Conservation (phyloP, 2,113 vertebrate species). For the Takifugu flavidus region DNA sequence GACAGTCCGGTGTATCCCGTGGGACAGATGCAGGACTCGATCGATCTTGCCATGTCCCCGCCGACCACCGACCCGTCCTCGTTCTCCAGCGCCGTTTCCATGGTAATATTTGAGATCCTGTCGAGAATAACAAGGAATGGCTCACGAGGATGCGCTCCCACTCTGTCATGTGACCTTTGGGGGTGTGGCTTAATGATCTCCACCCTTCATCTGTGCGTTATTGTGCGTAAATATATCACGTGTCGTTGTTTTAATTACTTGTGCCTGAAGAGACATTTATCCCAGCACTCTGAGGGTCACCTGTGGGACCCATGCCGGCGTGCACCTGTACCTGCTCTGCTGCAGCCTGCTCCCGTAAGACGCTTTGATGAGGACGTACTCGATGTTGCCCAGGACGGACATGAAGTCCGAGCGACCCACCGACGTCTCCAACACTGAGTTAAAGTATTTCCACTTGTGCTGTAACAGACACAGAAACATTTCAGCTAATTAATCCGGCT, state of each 20-base stretch:
- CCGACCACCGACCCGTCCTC: conserved; percentile 49
- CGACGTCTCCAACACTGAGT: conserved; percentile 83
- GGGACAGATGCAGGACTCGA: conserved; percentile 90
- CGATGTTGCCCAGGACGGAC: conserved; percentile 84
- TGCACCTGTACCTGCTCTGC: conserved; percentile 85
- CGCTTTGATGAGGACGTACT: conserved; percentile 90
- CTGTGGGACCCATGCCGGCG: background rate
- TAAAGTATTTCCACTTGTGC: conserved; percentile 92
- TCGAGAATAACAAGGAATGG: background rate
- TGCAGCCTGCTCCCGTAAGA: conserved; percentile 84
- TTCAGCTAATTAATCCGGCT: background rate
- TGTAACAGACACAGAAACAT: conserved; percentile 53
- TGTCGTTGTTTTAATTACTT: no score
- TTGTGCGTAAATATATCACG: no score
- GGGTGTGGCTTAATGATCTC: background rate
- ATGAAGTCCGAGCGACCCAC: conserved; percentile 87
- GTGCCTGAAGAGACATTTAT: no score
- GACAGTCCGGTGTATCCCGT: conserved; percentile 84
- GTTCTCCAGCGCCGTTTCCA: conserved; percentile 81
- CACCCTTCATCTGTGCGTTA: background rate
- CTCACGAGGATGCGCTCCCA: background rate
- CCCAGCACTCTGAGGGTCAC: no score
- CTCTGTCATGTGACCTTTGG: background rate
- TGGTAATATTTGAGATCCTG: conserved; percentile 89
- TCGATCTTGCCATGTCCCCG: conserved; percentile 60